Evolutionary conservation across 2,113 vertebrate genomes (phyloP).

Genomic region (Callipepla squamata): DNA sequence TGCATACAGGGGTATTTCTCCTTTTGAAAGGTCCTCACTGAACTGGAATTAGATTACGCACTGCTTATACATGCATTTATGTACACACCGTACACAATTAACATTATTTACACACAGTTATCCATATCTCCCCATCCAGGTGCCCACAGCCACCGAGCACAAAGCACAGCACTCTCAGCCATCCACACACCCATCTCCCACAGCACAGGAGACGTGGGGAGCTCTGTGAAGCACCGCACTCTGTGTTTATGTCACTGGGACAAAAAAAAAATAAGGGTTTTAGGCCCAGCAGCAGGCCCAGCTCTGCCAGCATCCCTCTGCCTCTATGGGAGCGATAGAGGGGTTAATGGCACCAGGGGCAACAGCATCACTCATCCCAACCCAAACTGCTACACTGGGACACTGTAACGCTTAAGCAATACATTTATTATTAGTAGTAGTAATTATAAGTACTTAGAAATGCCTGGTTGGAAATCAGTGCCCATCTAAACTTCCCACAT

Average conservation of each 20-base stretch:
- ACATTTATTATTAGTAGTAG: neutral
- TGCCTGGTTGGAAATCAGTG: too few relatives aligned
- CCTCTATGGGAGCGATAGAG: neutral
- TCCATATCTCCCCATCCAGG: neutral
- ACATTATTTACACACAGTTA: neutral
- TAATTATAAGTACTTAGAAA: too few relatives aligned
- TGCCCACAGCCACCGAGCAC: neutral
- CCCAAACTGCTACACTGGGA: too few relatives aligned
- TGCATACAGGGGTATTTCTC: neutral
- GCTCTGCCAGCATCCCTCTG: neutral
- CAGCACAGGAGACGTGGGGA: neutral
- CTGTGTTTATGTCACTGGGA: neutral
- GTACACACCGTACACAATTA: neutral
- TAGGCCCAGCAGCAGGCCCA: neutral
- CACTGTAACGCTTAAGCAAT: neutral
- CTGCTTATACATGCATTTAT: rapidly evolving
- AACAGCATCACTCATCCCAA: neutral
- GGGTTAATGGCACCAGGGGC: neutral
- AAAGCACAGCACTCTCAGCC: neutral
- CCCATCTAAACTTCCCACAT: neutral
- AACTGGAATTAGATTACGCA: neutral
- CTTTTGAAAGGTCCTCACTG: neutral
- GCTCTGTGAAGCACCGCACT: neutral
- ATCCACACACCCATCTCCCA: neutral
- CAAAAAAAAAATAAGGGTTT: neutral